Evolutionary conservation across 1,140 invertebrate species (phyloP).

Genomic region (Lasioglossum baleicum): DNA sequence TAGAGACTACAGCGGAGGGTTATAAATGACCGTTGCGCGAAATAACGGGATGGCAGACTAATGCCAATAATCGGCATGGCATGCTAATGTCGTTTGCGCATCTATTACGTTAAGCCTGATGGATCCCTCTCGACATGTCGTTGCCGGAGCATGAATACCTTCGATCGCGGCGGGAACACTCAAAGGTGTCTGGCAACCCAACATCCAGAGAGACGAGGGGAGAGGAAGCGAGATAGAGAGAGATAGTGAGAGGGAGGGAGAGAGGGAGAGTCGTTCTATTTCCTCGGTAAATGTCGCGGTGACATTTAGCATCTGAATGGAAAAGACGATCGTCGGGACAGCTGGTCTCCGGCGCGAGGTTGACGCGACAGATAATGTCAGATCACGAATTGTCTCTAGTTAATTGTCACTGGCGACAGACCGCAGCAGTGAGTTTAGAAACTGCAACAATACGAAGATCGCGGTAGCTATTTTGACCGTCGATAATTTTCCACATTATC

Average conservation of each 20-base stretch:
- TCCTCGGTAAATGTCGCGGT: slow-evolving; percentile 35
- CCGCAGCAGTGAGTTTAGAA: neutral
- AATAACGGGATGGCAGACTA: slow-evolving; percentile 68
- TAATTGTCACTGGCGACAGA: slow-evolving; percentile 15
- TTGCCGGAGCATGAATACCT: slow-evolving; percentile 61
- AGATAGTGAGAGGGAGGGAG: neutral
- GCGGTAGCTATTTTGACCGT: neutral
- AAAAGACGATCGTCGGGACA: slow-evolving; percentile 40
- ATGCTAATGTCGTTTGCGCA: slow-evolving; percentile 77
- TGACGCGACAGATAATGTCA: slow-evolving; percentile 37
- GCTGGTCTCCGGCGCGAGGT: slow-evolving; percentile 16
- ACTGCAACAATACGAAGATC: neutral
- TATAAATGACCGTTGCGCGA: slow-evolving; percentile 75
- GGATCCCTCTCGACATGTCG: slow-evolving; percentile 73
- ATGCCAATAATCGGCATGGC: slow-evolving; percentile 76
- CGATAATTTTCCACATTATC: neutral
- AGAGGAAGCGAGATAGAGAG: no score
- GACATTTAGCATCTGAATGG: slow-evolving; percentile 59
- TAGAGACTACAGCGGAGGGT: slow-evolving; percentile 56
- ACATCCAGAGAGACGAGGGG: neutral
- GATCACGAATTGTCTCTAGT: slow-evolving; percentile 17
- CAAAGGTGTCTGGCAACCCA: slow-evolving; percentile 45
- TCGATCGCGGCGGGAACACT: slow-evolving; percentile 54
- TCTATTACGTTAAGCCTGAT: slow-evolving; percentile 78
- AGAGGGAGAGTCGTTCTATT: slow-evolving; percentile 18